A percentile compares a stretch with the other conserved stretches of the same genome.
Conservation (phyloP, 2,888 invertebrate species). For the Caenorhabditis plicata region DNA sequence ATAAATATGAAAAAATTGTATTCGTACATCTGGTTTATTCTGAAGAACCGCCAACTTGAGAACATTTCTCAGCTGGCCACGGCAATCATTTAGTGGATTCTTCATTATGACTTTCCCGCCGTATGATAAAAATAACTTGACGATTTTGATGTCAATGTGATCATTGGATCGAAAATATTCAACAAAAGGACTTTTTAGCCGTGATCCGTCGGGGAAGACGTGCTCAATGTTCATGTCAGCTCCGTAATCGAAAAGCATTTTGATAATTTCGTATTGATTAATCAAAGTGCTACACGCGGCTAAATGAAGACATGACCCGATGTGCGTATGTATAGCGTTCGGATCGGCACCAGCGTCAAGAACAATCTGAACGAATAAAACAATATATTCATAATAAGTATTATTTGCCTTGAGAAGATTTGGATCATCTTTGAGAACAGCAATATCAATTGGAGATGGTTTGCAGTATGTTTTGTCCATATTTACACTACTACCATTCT, state of each 20-base stretch:
- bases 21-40: conserved; percentile 38
- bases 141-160: conserved; percentile 45
- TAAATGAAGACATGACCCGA: conserved; percentile 67
- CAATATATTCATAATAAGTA: conserved; percentile 29
- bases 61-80: conserved; percentile 58
- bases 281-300: no score
- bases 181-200: conserved; percentile 57
- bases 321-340: conserved; percentile 67
- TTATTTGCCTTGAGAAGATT: conserved; percentile 33
- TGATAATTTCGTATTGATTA: conserved; percentile 56
- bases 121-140: conserved; percentile 48
- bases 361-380: conserved; percentile 64
- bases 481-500: conserved; percentile 79
- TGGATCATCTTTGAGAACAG: conserved; percentile 72
- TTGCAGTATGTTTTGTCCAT: conserved; percentile 72
- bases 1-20: neutral
- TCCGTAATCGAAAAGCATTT: conserved; percentile 45
- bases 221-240: conserved; percentile 57
- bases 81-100: conserved; percentile 46
- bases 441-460: conserved; percentile 81
- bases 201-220: conserved; percentile 48
- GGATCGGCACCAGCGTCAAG: conserved; percentile 69
- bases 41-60: conserved; percentile 42
- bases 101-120: conserved; percentile 55
- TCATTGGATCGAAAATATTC: conserved; percentile 48